These are phyloP conservation scores for Garrulus glandarius DNA, from an alignment of 2,797 vertebrate genomes.

Conservation along the genomic window DNA sequence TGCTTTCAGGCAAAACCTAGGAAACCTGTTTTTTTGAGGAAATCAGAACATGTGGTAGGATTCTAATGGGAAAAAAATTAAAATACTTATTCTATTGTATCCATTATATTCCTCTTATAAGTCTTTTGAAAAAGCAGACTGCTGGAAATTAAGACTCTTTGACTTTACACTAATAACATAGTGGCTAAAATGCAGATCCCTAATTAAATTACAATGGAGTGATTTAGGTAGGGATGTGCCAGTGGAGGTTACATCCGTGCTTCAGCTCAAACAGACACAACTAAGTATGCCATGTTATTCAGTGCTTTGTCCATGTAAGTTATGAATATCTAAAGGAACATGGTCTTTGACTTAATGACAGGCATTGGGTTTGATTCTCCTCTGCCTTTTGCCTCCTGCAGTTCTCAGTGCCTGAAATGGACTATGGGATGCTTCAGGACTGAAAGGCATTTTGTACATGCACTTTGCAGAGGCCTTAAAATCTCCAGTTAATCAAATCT, in stretches of 20 bases:
- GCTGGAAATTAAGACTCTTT: not conserved
- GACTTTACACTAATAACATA: not conserved
- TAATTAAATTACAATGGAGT: not conserved
- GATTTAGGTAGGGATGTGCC: not conserved
- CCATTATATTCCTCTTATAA: not conserved
- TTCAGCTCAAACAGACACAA: not conserved
- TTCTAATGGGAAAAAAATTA: not conserved
- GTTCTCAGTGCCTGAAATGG: not conserved
- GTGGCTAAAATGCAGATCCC: not conserved
- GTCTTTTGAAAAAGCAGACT: not conserved
- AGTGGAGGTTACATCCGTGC: fast-evolving
- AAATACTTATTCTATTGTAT: not conserved
- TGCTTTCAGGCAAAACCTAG: not conserved
- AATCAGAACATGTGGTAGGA: not conserved
- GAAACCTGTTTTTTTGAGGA: not conserved
- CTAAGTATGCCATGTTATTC: not conserved
- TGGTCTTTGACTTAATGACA: not conserved
- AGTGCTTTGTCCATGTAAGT: not conserved
- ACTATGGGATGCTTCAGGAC: not conserved
- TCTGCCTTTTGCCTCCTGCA: not conserved
- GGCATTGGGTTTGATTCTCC: not conserved
- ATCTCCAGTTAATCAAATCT: not conserved
- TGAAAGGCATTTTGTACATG: not conserved
- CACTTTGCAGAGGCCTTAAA: not conserved
- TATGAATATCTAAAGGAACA: not conserved